Conservation (phyloP, 2,113 vertebrate species). For the Dermatemys mawii region DNA sequence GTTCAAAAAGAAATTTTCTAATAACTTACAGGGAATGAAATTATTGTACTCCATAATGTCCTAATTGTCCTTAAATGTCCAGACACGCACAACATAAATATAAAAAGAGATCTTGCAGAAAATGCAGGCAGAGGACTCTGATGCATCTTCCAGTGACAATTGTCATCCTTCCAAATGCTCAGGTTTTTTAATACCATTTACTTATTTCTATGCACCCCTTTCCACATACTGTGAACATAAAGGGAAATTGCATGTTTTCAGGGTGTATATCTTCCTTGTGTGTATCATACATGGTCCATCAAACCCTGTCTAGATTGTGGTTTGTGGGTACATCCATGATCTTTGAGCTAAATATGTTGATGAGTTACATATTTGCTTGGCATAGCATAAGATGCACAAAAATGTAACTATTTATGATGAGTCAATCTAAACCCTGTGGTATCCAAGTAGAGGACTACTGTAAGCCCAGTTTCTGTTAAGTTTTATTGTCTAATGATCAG, state of each 20-base stretch:
- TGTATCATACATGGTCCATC: not conserved
- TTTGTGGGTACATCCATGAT: too few relatives aligned
- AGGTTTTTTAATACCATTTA: not conserved
- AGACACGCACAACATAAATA: not conserved
- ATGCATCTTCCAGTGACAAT: not conserved
- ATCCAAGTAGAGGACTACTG: constrained; percentile 30
- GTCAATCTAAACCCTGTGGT: constrained; percentile 41
- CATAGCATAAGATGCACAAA: not conserved
- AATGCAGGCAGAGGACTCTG: not conserved
- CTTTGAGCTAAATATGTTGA: too few relatives aligned
- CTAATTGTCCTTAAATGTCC: not conserved
- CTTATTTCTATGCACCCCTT: not conserved
- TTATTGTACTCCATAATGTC: not conserved
- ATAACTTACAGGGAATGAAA: not conserved
- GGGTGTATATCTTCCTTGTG: not conserved
- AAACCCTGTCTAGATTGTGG: not conserved
- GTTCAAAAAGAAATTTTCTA: not conserved
- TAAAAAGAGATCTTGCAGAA: not conserved
- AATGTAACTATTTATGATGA: constrained; percentile 1
- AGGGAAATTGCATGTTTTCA: not conserved
- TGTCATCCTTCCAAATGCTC: not conserved
- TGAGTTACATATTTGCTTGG: too few relatives aligned
- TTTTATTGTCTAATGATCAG: constrained; percentile 29
- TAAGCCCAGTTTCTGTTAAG: constrained; percentile 47
- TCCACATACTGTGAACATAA: not conserved